A percentile compares a stretch with the other conserved stretches of the same genome.
Evolutionary conservation across 1,140 invertebrate species (phyloP).

Genomic region (Aleiodes sp.): DNA sequence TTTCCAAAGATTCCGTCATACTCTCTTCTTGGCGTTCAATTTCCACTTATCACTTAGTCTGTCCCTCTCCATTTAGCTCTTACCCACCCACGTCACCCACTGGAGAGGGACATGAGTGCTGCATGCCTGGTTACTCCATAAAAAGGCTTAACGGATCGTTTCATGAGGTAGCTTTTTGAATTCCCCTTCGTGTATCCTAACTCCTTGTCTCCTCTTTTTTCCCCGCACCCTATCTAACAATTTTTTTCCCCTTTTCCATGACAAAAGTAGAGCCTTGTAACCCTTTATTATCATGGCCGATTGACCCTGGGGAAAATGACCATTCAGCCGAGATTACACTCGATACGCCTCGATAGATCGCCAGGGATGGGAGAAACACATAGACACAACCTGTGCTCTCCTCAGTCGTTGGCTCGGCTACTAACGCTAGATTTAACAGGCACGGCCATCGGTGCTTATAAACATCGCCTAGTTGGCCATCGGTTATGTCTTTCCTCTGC

Average conservation of each 20-base stretch:
- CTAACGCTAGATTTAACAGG: background rate
- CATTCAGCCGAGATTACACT: conserved; percentile 43
- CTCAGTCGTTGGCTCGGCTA: background rate
- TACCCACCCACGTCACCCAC: background rate
- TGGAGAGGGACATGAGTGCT: background rate
- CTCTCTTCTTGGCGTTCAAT: background rate
- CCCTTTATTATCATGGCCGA: conserved; percentile 18
- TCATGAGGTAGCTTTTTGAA: background rate
- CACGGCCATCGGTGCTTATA: background rate
- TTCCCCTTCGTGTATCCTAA: background rate
- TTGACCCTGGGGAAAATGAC: conserved; percentile 36
- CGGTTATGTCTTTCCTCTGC: too few relatives aligned
- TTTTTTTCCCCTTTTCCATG: background rate
- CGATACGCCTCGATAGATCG: conserved; percentile 46
- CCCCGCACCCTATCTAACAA: background rate
- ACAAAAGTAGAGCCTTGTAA: background rate
- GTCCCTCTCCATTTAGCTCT: background rate
- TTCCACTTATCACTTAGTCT: background rate
- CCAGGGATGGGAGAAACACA: conserved; percentile 34
- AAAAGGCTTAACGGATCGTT: conserved; percentile 40
- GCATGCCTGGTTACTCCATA: conserved; percentile 42
- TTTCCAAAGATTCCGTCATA: too few relatives aligned
- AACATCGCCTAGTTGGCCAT: background rate
- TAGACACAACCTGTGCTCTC: background rate
- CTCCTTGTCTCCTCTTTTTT: background rate